Base-by-base conservation (phyloP, 2,113 vertebrate species). In the Coptodon bakossiorum region DNA sequence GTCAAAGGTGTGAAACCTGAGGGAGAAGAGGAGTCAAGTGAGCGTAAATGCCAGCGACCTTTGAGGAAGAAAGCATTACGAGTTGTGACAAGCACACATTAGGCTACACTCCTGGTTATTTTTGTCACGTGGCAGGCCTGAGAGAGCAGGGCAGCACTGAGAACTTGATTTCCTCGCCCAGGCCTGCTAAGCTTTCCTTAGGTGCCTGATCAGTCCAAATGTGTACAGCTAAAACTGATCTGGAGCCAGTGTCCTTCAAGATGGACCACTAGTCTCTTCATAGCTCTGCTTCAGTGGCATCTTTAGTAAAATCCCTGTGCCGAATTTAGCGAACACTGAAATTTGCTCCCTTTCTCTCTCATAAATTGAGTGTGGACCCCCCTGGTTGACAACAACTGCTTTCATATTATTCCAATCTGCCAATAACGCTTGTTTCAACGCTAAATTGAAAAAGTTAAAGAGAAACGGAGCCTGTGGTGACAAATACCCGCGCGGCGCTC, bases 171-270 rank as follows among this genome's bases (percentile, higher is more conserved):
- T 27, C 27, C 17, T 80, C n/a, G 13, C 5, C 1, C 6, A 66
- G 17, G 79, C 34, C 85, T 90, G 86, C 43, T 59, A 71, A 80
- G 54, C 87, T 79, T 87, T 90, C 81, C 82, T 57, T 45, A 88
- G 81, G 78, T 79, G 90, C 87, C 83, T 24, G 57, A 63, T 89
- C 92, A 89, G 88, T 90, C 84, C 85, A 80, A 92, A 50, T 50
- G 36, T 86, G 68, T 57, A 34, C 80, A 45, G 17, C 86, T 91
- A 9, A 61, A 84, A 45, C 10, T 31, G 54, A 88, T 71, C 73
- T 7, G 31, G 43, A 61, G 50, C 53, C n/a, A 24, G 11, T 5
- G 38, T n/a, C 53, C 27, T 88, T 34, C 45, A 80, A 16, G 52
- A 22, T 4, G 31, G 9, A 8, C 13, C n/a, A 22, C 43, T 43